Evolutionary conservation across 1,140 invertebrate genomes (phyloP), one percentile per base, ranked within the genome.

Genomic region (Lutraria rhynchaena): DNA sequence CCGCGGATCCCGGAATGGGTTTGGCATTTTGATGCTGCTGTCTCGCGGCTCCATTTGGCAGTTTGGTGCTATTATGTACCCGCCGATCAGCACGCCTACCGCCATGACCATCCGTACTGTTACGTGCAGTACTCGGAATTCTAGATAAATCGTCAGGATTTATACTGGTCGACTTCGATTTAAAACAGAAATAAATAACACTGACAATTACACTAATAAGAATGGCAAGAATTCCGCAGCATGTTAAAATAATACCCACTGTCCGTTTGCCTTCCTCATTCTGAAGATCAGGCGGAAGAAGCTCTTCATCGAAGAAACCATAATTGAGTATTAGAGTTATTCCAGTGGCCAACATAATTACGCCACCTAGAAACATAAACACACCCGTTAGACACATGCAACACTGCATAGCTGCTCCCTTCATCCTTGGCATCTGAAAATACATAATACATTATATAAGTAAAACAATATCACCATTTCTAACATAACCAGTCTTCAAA

Each of bases 241-340:
- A 67, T 19, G 75, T 83, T 22, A 83, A 51, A 51, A 81, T 81
- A 31, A 83, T 83, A 13, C 82, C 82, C 15, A 83, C 61, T 3
- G 74, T 80, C 22, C 44, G 53, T 44, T 83, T 80, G 17, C 76
- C 82, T 19, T 83, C 69, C n/a, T 81, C 75, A 29, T 55, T 80
- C n/a, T 83, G 75, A 27, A 80, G 61, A 53, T 83, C 81, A 0
- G 82, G 75, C 17, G 76, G 82, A 17, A 83, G 75, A 33, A 83
- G 35, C 5, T 80, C 51, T 41, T 55, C 67, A 19, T 67, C 63
- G 37, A 80, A 51, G 17, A 83, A 49, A 17, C 75, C 82, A 57
- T 83, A 83, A 24, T 83, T 83, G 17, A 83, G 69, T n/a, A 83
- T 80, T n/a, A 83, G 49, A 9, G 75, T 71, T 4, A 83, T 78